Evolutionary conservation across 2,797 vertebrate species (phyloP), one percentile per base, ranked within the genome.

Genomic region (Sphenopsis melanotis): DNA sequence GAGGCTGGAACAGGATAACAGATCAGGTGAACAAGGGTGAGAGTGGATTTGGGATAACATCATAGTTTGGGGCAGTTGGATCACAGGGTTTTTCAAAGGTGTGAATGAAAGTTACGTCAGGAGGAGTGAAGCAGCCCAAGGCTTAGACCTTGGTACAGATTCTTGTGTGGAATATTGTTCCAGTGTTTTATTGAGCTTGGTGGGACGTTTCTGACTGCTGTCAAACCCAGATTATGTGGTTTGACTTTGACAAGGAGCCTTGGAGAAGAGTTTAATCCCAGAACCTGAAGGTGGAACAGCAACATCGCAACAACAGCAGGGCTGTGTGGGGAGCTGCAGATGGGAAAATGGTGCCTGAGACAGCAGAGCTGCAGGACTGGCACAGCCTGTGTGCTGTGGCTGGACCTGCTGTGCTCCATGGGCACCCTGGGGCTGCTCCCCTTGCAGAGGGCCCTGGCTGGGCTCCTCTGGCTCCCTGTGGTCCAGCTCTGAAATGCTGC

Each of bases 281-380:
- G 49, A 72, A 55, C 12, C 22, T 50, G n/a, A 78, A 78, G 65
- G 39, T 57, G 65, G 60, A 82, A 77, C 61, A 24, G 55, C 29
- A 64, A 12, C 39, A 24, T 26, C 0, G 0, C 70, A 53, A 26
- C 0, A 6, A 11, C 59, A 83, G 41, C 80, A 36, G 46, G 29
- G 20, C 1, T 50, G n/a, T 65, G 39, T 0, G 3, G 55, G 44
- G 41, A 76, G 60, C 36, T 80, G 63, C 59, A 44, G 52, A 10
- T n/a, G 61, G 27, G 26, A 64, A 81, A 49, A 90, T 41, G 70
- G 61, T 49, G 46, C 69, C 18, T 46, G 83, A 57, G 41, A 24
- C 53, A 91, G 66, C 57, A 86, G 39, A 94, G 44, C 72, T 88
- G 32, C 86, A 78, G 49, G 37, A 52, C 12, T 52, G 80, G 86